Evolutionary conservation across 2,113 vertebrate genomes (phyloP), one percentile per base, ranked within the genome.

Genomic region (Motacilla alba): DNA sequence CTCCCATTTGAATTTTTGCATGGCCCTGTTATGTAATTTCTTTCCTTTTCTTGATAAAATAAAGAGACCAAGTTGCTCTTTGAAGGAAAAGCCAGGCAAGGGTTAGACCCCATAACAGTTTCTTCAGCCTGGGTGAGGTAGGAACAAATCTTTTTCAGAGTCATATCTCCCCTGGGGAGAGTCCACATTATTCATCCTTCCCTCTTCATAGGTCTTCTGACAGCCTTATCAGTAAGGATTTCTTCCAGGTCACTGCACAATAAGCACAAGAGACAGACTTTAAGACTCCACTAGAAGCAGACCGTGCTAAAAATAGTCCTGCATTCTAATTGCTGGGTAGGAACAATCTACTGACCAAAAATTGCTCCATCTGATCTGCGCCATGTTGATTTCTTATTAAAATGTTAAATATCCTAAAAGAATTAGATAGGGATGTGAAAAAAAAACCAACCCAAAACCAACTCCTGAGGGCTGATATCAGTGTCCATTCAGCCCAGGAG

Each of bases 191-290:
- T 92, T 87, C 43, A 70, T 85, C 41, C 46, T 86, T 79, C 90
- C 72, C 13, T 88, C 35, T 70, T 88, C 59, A 55, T 64, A 47
- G 55, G 24, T 92, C 44, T 33, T 80, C 72, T 93, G 87, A 69
- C 89, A 94, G 50, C 50, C 67, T 91, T 73, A 83, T 69, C 70
- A 83, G 87, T 53, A 89, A 69, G 84, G 79, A 70, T 81, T 95
- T 81, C 79, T 93, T 94, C 85, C 90, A 91, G 72, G 82, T 93
- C 91, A 83, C 46, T 86, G 64, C 63, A 88, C 67, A 63, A 52
- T 24, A 53, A 81, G 24, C 41, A 83, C 0, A 0, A 62, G 87
- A 93, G 21, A 19, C 27, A 83, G 3, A 76, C 53, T 82, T 64
- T 35, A 49, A 46, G 62, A n/a, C 28, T 81, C 30, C 3, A 39